Conservation (phyloP, 2,888 invertebrate species). For the Bursaphelenchus okinawaensis region DNA sequence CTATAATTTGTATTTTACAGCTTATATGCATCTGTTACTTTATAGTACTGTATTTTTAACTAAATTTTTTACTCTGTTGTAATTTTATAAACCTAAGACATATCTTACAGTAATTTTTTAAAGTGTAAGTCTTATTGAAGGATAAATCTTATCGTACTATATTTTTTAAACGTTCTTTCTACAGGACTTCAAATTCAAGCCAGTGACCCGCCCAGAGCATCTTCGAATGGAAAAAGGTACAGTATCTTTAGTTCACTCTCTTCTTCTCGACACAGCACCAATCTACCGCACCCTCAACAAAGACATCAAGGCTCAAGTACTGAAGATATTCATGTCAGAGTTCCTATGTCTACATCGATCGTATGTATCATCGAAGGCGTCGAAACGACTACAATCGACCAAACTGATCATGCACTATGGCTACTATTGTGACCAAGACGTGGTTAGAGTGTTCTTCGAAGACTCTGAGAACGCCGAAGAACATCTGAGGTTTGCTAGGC, state of each 20-base stretch:
- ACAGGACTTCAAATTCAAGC: slow-evolving; percentile 3
- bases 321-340: not conserved
- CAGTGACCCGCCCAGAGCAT: slow-evolving; percentile 4
- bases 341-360: slow-evolving; percentile 2
- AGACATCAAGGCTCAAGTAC: not conserved
- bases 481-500: not conserved
- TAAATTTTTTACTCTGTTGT: too few species aligned
- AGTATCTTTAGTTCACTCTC: not conserved
- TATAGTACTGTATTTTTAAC: too few species aligned
- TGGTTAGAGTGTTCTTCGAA: not conserved
- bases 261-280: slow-evolving; percentile 2
- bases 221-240: slow-evolving; percentile 9
- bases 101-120: too few species aligned
- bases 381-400: not conserved
- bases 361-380: not conserved
- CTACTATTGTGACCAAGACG: not conserved
- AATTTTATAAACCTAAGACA: too few species aligned
- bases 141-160: too few species aligned
- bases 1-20: too few species aligned
- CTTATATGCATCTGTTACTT: too few species aligned
- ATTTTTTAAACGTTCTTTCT: too few species aligned
- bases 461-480: not conserved
- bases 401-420: slow-evolving; percentile 6
- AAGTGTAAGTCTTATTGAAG: too few species aligned
- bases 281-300: not conserved